These are phyloP conservation scores for Drosophila novamexicana DNA, from an alignment of 1,140 invertebrate genomes.

Conservation along the genomic window DNA sequence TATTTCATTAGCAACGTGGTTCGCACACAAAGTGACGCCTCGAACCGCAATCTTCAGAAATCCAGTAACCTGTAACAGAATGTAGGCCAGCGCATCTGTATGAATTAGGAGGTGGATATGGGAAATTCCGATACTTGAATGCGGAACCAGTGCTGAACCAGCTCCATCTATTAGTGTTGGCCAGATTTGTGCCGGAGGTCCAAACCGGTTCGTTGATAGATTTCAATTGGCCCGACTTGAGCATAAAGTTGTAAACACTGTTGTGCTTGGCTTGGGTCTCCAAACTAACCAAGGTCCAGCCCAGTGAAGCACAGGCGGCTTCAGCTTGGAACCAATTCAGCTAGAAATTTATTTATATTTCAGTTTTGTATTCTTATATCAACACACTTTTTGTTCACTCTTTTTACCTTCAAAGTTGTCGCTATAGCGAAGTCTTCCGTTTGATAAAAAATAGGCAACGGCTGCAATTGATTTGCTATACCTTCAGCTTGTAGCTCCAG, in stretches of 20 bases:
- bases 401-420: constrained; percentile 12
- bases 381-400: too few species aligned
- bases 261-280: not conserved
- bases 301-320: constrained; percentile 11
- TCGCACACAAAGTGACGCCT: constrained; percentile 29
- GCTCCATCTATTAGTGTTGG: constrained; percentile 4
- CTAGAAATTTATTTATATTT: not conserved
- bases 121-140: constrained; percentile 14
- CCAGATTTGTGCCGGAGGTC: constrained; percentile 28
- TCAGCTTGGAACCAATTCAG: constrained; percentile 30
- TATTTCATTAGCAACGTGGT: constrained; percentile 15
- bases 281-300: constrained; percentile 9
- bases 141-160: constrained; percentile 19
- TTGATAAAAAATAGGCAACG: constrained; percentile 8
- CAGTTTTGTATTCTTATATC: not conserved
- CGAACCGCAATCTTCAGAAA: not conserved
- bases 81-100: constrained; percentile 12
- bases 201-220: constrained; percentile 23
- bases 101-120: not conserved
- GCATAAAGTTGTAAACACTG: not conserved
- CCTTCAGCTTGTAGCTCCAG: not conserved
- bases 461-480: not conserved
- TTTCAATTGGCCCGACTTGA: not conserved
- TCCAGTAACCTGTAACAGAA: not conserved
- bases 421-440: not conserved